Base-by-base conservation (phyloP, 2,113 vertebrate genomes). In the Corythaeola cristata region DNA sequence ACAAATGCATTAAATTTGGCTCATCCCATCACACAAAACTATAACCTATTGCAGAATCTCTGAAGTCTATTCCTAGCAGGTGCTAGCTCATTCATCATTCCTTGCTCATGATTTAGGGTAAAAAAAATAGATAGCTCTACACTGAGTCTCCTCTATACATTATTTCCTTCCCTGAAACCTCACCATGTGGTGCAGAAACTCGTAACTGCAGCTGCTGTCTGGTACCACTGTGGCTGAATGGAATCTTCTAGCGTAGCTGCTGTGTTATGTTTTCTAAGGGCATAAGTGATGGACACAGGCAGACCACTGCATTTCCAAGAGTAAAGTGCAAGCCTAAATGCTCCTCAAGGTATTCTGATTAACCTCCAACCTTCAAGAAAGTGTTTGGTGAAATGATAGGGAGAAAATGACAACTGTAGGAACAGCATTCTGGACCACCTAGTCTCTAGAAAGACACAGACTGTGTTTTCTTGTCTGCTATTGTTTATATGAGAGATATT, bases 191-290 rank as follows among this genome's bases (percentile, higher is more conserved):
- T 59, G 44, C 32, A 27, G 11, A 26, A 21, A 28, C 12, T 53
- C 2, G 0, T 4, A 33, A 41, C 26, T 33, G 30, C 2, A 28
- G 12, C 21, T 45, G 8, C 21, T 53, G 4, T 5, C 30, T 35
- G 23, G 7, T 50, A 32, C 37, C 9, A 5, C 44, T 37, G 15
- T 12, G n/a, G 18, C 41, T 76, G 33, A 73, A 24, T 17, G 23
- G 8, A 78, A 47, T 37, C 45, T 56, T 6, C 19, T 39, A 26
- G 13, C 4, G n/a, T 11, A 60, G 16, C 32, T 63, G 12, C 28
- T n/a, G 3, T 2, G 5, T 8, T 35, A 10, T 2, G 1, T 55
- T 85, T 80, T 66, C n/a, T 45, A 30, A 53, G 76, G 22, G 11
- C 26, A 3, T 23, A 18, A 87, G 9, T 44, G 68, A 78, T 18